Conservation (phyloP, 2,888 invertebrate genomes). For the Lasioglossum calceatum region DNA sequence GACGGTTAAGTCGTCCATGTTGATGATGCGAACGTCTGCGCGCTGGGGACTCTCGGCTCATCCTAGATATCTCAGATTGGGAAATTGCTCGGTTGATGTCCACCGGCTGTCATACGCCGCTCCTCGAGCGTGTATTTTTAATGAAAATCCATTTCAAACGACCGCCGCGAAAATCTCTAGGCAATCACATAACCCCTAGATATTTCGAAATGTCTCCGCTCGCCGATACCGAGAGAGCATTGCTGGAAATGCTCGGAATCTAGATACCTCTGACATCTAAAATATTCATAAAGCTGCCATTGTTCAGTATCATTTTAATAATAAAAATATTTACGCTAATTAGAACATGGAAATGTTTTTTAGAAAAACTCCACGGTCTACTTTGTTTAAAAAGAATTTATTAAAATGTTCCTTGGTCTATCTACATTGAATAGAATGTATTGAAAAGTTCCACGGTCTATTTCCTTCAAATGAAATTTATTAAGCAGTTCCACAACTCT, state of each 20-base stretch:
- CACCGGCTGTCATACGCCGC: neutral
- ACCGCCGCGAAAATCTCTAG: neutral
- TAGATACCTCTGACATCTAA: neutral
- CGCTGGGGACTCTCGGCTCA: neutral
- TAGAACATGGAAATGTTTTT: no score
- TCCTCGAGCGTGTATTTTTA: constrained; percentile 10
- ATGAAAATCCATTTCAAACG: constrained; percentile 23
- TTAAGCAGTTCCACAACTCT: neutral
- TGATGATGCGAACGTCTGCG: constrained; percentile 40
- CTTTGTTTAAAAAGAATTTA: neutral
- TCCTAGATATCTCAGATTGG: constrained; percentile 17
- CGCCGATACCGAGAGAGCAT: neutral
- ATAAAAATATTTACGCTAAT: no score
- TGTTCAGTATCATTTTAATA: no score
- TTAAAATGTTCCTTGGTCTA: neutral
- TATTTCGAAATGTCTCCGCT: neutral
- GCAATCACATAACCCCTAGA: neutral
- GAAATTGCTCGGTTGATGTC: neutral
- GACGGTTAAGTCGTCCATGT: constrained; percentile 49
- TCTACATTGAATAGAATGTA: neutral
- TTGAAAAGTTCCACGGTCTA: neutral
- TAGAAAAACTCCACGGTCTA: no score
- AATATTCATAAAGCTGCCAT: neutral
- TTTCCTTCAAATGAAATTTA: neutral
- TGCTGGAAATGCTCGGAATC: neutral